Base-by-base conservation (phyloP, 2,888 invertebrate species). In the Drosophila robusta region DNA sequence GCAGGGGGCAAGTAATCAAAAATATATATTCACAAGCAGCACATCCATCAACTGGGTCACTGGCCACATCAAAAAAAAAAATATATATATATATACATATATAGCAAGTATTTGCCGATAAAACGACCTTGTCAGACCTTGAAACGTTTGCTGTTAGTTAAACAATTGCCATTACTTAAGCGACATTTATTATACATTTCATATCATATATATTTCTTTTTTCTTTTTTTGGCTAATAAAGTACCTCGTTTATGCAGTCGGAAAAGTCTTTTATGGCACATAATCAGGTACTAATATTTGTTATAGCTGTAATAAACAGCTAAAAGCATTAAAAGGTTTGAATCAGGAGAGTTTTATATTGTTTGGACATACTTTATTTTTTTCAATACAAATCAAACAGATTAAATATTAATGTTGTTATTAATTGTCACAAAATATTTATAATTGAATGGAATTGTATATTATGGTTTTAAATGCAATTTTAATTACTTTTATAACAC, bases 111-210 rank as follows among this genome's bases (percentile, higher is more conserved):
- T 47, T 49, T 54, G 14, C 11, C 46, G 47, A 47, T 58, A 24
- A 8, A 72, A 75, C 87, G 91, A 91, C 91, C 91, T 91, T 91
- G 90, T 55, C 67, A 85, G 90, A 91, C 91, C 91, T 91, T 91
- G 91, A 90, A 80, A 56, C 51, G 47, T 57, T 66, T 38, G 47
- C 57, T 60, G 80, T 71, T 75, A 45, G 62, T 49, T 32, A 46
- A 71, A 46, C 38, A 49, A 56, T 63, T 73, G 41, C 50, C 51
- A 18, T 38, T 60, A 39, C 45, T 50, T 26, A 32, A 42, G 54
- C 49, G 49, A 38, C 26, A 39, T 22, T 3, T 22, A 22, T 18
- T 22, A 24, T 4, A 24, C 18, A 14, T 18, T 5, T 14, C n/a
- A n/a, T n/a, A n/a, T n/a, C n/a, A n/a, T n/a, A 2, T 26, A 11